Conservation (phyloP, 2,797 vertebrate species). For the Fundulus diaphanus region DNA sequence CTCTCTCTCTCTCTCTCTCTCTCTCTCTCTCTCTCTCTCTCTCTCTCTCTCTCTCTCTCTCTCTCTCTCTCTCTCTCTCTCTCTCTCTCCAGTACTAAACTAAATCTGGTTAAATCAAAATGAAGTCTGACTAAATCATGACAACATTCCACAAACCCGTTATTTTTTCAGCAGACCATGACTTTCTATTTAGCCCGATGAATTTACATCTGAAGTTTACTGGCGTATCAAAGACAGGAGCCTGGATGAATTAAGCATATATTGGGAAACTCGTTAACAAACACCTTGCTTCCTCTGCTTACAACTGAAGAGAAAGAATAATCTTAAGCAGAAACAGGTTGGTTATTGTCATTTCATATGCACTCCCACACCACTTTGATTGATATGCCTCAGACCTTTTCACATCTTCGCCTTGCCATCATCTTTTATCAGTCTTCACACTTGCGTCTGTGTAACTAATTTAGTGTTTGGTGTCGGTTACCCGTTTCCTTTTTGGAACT, state of each 20-base stretch:
- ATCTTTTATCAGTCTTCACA: too few species aligned
- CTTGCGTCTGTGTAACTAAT: too few species aligned
- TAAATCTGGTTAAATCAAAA: neutral
- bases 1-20: slow-evolving; percentile 24
- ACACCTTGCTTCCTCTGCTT: too few species aligned
- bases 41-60: slow-evolving; percentile 16
- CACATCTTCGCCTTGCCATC: too few species aligned
- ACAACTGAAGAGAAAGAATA: too few species aligned
- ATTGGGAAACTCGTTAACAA: neutral
- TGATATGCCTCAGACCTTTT: too few species aligned
- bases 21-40: slow-evolving; percentile 16
- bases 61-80: slow-evolving; percentile 17
- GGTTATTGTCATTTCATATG: too few species aligned
- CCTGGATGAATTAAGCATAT: slow-evolving; percentile 23
- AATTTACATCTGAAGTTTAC: slow-evolving; percentile 15
- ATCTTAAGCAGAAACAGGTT: too few species aligned
- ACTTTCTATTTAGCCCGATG: slow-evolving; percentile 30
- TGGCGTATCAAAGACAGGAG: slow-evolving; percentile 14
- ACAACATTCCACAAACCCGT: slow-evolving; percentile 30
- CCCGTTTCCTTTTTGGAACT: too few species aligned
- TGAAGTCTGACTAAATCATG: neutral
- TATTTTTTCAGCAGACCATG: slow-evolving; percentile 14
- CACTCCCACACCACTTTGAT: too few species aligned
- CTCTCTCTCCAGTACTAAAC: too few species aligned
- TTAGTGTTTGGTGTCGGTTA: too few species aligned